Evolutionary conservation across 2,797 vertebrate genomes (phyloP).

Genomic region (Emys orbicularis): DNA sequence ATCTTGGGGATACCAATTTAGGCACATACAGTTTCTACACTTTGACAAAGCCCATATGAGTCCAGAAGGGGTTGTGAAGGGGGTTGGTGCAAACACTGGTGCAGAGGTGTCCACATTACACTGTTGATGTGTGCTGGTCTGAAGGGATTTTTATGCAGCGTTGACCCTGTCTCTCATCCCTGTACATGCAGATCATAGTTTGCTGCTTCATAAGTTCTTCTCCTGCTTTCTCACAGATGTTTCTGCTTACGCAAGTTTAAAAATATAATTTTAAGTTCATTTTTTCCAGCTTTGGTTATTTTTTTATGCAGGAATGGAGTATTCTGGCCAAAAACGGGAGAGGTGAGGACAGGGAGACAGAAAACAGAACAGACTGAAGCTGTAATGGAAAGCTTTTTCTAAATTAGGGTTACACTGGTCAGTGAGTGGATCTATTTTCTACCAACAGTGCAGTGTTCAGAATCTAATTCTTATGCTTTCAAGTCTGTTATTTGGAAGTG

Average conservation of each 20-base stretch:
- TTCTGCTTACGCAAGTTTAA: constrained; percentile 16
- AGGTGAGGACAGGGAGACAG: neutral
- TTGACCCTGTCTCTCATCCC: constrained; percentile 7
- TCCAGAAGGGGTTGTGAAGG: neutral
- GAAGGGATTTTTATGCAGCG: neutral
- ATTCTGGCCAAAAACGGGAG: accelerated
- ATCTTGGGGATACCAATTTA: neutral
- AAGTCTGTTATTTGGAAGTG: neutral
- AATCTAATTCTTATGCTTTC: neutral
- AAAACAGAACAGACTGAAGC: neutral
- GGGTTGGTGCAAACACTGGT: neutral
- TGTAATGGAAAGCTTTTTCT: accelerated
- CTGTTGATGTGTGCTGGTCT: neutral
- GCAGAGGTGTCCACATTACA: neutral
- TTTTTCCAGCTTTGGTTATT: neutral
- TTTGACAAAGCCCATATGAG: neutral
- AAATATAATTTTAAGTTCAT: neutral
- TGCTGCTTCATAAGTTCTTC: constrained; percentile 15
- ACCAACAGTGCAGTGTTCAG: neutral
- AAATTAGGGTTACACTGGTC: neutral
- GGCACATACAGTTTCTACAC: neutral
- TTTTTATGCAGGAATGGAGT: accelerated
- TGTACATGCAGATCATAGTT: neutral
- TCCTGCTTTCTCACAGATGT: constrained; percentile 34
- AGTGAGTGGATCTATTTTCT: neutral